Conservation (phyloP, 2,113 vertebrate genomes). For the Vimba vimba region DNA sequence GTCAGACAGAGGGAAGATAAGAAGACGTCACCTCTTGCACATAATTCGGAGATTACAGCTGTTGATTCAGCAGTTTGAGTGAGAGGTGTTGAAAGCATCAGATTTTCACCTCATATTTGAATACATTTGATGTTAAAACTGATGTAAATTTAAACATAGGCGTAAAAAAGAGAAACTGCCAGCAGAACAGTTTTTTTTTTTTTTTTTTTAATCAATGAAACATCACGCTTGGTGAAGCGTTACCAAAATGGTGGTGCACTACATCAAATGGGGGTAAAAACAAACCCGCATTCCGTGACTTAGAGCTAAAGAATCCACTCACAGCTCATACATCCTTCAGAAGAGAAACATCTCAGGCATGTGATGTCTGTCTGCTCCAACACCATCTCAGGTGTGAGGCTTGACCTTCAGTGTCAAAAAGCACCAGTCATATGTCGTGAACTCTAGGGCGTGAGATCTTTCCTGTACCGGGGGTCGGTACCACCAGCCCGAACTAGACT, state of each 20-base stretch:
- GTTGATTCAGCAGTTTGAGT: conserved; percentile 16
- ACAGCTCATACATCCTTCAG: conserved; percentile 16
- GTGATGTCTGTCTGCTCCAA: neutral
- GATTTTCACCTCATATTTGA: neutral
- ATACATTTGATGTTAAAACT: neutral
- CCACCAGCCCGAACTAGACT: conserved; percentile 24
- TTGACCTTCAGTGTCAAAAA: conserved; percentile 28
- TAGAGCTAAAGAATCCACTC: conserved; percentile 18
- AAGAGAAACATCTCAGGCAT: conserved; percentile 27
- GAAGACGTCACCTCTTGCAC: conserved; percentile 4
- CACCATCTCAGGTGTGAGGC: conserved; percentile 32
- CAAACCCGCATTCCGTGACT: conserved; percentile 35
- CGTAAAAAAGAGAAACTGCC: neutral
- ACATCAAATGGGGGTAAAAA: conserved; percentile 14
- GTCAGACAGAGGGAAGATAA: neutral
- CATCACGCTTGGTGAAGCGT: conserved; percentile 20
- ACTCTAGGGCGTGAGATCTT: neutral
- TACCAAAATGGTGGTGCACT: conserved; percentile 13
- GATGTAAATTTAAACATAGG: conserved; percentile 1
- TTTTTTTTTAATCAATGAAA: neutral
- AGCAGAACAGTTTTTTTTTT: neutral
- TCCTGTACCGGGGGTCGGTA: conserved; percentile 6
- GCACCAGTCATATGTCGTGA: neutral
- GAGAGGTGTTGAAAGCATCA: neutral
- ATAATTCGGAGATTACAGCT: conserved; percentile 30